Conservation (phyloP, 2,113 vertebrate species). For the Myodes glareolus region DNA sequence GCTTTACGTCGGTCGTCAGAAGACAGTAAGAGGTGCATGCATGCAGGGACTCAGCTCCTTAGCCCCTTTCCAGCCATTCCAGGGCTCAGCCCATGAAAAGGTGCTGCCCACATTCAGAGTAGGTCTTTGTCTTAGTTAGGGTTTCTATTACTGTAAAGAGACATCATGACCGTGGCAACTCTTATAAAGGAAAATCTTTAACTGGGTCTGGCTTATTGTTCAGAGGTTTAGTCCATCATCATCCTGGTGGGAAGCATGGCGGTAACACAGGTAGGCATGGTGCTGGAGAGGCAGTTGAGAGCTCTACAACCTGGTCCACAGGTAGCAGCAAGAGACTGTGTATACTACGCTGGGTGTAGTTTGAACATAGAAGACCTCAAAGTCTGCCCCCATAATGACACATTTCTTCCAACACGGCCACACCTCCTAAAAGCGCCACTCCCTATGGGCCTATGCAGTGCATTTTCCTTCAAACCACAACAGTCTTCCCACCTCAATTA, state of each 20-base stretch:
- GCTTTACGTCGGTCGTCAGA: too few species aligned
- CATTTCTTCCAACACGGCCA: not conserved
- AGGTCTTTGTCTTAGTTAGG: not conserved
- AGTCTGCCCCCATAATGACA: not conserved
- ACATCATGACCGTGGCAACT: not conserved
- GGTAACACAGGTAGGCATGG: not conserved
- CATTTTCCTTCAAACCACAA: not conserved
- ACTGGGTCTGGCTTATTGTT: not conserved
- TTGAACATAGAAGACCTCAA: not conserved
- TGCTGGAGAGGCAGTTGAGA: not conserved
- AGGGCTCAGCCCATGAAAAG: not conserved
- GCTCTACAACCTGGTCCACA: not conserved
- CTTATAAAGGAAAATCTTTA: not conserved
- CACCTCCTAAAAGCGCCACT: not conserved
- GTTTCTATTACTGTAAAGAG: not conserved
- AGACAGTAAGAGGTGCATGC: not conserved
- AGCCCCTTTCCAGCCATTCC: not conserved
- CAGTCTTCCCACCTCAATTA: not conserved
- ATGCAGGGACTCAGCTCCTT: not conserved
- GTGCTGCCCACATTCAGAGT: too few species aligned
- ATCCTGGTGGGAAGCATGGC: not conserved
- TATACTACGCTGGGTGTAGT: not conserved
- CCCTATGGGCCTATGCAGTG: not conserved
- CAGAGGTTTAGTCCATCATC: not conserved
- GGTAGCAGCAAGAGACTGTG: not conserved